Base-by-base conservation (phyloP, 1,140 invertebrate species). In the Caenorhabditis briggsae region DNA sequence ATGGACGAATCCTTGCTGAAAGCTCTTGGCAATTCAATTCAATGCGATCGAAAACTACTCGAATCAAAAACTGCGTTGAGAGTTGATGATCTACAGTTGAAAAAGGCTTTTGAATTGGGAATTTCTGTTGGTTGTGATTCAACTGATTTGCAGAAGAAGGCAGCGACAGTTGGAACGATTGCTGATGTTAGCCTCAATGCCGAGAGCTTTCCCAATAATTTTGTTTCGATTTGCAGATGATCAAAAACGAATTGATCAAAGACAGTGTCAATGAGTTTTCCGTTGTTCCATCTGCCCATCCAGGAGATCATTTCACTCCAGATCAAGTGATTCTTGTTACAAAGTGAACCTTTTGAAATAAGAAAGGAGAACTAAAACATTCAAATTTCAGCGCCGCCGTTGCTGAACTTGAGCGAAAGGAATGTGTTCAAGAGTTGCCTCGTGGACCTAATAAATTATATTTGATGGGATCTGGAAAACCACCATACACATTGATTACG, bases 281-380 rank as follows among this genome's bases (percentile, higher is more conserved):
- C 16, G 91, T 92, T 18, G 64, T 89, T 46, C 91, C 91, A 50
- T 92, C 91, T n/a, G 88, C 86, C 2, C 90, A 90, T 65, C 91
- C 91, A 11, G 84, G 86, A 12, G 91, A 92, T 82, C 91, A 92
- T 48, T 92, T 92, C 85, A 88, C 91, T 5, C 92, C 92, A 5
- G 59, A 86, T 50, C 84, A 92, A 85, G 88, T 85, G 18, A 25
- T 89, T 20, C 56, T 88, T 64, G 87, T 89, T 23, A 92, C 91
- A 7, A 56, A 58, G 48, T 83, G 70, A 88, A n/a, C 18, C 18
- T 14, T 18, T n/a, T n/a, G 33, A 33, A 33, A 33, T 2, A 33
- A 33, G 16, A 7, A n/a, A 53, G 50, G 16, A 53, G 11, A 7
- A 18, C 56, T n/a, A 58, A 58, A 14, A n/a, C 18, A 53, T 25